Percentiles rank a stretch among this genome's conserved stretches.
phyloP scores from a whole-genome alignment of 2,113 vertebrate genomes.

The Himantopus leucocephalus region DNA sequence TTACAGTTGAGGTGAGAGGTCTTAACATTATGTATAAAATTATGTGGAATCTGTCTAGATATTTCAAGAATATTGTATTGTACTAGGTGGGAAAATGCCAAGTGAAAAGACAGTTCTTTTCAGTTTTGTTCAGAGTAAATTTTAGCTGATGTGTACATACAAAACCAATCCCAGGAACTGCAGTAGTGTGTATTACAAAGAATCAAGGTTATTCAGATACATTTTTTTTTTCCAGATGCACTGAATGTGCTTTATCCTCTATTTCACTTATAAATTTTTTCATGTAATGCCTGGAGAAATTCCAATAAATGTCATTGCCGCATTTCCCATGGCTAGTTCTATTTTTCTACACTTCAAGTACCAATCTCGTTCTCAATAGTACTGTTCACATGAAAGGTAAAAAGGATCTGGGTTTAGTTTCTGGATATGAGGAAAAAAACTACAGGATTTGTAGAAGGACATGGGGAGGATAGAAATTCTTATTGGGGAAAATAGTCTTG shows the following conservation, averaged over 20 bases:
- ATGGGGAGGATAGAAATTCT: not conserved
- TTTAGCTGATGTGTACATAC: conserved; percentile 27
- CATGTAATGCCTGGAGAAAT: conserved; percentile 69
- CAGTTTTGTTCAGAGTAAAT: conserved; percentile 20
- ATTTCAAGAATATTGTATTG: conserved; percentile 31
- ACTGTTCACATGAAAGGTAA: not conserved
- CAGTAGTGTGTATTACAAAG: conserved; percentile 13
- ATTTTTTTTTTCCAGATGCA: conserved; percentile 26
- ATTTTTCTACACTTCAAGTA: not conserved
- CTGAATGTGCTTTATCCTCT: conserved; percentile 38
- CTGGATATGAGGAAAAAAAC: not conserved
- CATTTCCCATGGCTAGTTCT: conserved; percentile 46
- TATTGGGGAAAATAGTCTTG: not conserved
- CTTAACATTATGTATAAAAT: conserved; percentile 41
- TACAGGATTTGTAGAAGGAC: not conserved
- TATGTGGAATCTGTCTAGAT: conserved; percentile 6
- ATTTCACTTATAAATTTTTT: conserved; percentile 50
- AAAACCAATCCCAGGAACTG: conserved; percentile 16
- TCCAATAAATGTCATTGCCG: conserved; percentile 78
- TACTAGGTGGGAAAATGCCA: conserved; percentile 22
- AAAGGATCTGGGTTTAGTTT: not conserved
- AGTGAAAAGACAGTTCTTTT: conserved; percentile 9
- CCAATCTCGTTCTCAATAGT: not conserved
- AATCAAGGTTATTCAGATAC: conserved; percentile 32
- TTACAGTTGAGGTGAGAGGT: conserved; percentile 34